Conservation (phyloP, 2,797 vertebrate species). For the Hydrophis major region DNA sequence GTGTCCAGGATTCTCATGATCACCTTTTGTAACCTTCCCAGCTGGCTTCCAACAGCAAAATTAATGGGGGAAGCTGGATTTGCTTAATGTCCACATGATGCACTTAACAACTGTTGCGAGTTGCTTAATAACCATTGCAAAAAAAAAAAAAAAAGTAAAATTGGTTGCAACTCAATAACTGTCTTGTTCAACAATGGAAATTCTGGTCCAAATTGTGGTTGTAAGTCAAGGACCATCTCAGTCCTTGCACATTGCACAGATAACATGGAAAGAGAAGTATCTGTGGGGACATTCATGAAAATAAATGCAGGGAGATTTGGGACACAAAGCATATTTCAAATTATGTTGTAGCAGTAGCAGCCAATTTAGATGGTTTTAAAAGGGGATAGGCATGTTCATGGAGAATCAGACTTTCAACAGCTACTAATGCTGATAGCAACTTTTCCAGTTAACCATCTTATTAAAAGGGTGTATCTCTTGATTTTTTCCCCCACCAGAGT, state of each 20-base stretch:
- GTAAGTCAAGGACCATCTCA: not conserved
- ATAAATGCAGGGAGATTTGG: not conserved
- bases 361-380: not conserved
- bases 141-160: not conserved
- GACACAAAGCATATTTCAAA: not conserved
- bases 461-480: not conserved
- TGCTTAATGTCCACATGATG: not conserved
- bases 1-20: too few species aligned
- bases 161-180: not conserved
- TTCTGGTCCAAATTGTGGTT: not conserved
- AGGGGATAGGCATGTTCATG: not conserved
- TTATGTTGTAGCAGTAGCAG: not conserved
- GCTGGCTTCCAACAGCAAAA: not conserved
- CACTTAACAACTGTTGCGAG: too few species aligned
- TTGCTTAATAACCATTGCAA: not conserved
- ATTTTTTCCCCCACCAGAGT: not conserved
- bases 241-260: not conserved
- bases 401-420: not conserved
- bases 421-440: not conserved
- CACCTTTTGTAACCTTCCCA: not conserved
- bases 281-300: not conserved
- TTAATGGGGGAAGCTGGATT: not conserved
- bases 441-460: not conserved
- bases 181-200: not conserved
- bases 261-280: not conserved